Conservation (phyloP, 2,113 vertebrate species). For the Alligator sinensis region DNA sequence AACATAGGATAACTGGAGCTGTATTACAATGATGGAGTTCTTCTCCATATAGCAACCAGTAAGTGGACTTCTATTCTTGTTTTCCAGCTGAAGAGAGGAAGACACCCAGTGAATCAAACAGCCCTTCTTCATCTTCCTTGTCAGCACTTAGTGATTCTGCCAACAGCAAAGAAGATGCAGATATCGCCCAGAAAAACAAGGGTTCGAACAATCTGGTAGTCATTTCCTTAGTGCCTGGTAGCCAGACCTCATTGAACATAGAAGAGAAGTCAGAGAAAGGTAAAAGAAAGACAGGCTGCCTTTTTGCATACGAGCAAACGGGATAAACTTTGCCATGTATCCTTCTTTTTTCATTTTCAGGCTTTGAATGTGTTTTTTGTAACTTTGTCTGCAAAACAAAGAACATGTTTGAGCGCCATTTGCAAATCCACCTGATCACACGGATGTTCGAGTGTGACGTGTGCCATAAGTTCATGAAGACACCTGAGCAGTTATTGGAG, state of each 20-base stretch:
- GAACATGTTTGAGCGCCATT: slow-evolving; percentile 97
- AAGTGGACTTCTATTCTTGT: neutral
- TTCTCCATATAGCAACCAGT: neutral
- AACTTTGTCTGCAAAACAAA: slow-evolving; percentile 99
- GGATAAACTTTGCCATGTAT: neutral
- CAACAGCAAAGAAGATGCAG: slow-evolving; percentile 94
- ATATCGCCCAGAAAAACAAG: slow-evolving; percentile 88
- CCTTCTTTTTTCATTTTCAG: slow-evolving; percentile 73
- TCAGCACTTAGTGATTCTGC: slow-evolving; percentile 97
- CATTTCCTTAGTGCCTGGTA: slow-evolving; percentile 90
- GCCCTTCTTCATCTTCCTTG: slow-evolving; percentile 95
- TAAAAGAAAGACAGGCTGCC: slow-evolving; percentile 50
- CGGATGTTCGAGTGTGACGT: slow-evolving; percentile 99
- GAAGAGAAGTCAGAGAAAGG: slow-evolving; percentile 98
- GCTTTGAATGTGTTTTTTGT: slow-evolving; percentile 99
- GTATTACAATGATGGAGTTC: neutral
- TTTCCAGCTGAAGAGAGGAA: slow-evolving; percentile 84
- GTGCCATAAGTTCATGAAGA: slow-evolving; percentile 99
- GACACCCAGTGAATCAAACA: slow-evolving; percentile 88
- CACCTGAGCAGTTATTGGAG: slow-evolving; percentile 97
- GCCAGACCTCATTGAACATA: slow-evolving; percentile 86
- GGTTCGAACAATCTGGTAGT: slow-evolving; percentile 90
- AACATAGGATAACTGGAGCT: neutral
- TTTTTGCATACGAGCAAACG: rapidly evolving
- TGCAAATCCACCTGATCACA: slow-evolving; percentile 99